Conservation (phyloP, 2,888 invertebrate species). For the Apamea sordens region DNA sequence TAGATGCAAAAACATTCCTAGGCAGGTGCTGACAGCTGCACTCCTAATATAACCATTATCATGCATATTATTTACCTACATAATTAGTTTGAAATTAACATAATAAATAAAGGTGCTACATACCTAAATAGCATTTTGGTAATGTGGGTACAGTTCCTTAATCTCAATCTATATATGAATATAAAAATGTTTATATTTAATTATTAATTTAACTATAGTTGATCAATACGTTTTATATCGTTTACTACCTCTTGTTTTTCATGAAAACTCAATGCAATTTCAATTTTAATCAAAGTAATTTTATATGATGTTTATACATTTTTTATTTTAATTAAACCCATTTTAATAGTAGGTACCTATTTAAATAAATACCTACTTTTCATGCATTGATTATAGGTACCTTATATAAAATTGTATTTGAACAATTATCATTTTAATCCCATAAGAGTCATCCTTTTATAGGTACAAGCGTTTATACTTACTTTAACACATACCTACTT, state of each 20-base stretch:
- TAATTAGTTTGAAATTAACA: constrained; percentile 8
- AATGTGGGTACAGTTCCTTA: background rate
- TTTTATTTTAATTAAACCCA: background rate
- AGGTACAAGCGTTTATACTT: background rate
- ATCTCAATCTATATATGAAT: background rate
- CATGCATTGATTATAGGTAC: background rate
- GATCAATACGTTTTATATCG: background rate
- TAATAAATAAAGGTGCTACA: background rate
- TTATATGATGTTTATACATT: too few relatives aligned
- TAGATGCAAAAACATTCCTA: background rate
- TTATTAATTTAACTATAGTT: background rate
- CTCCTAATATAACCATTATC: background rate
- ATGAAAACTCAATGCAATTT: background rate
- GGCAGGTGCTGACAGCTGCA: constrained; percentile 35
- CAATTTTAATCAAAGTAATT: background rate
- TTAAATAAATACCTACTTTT: background rate
- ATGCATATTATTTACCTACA: background rate
- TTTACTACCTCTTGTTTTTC: background rate
- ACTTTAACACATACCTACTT: background rate
- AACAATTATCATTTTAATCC: background rate
- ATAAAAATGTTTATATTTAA: background rate
- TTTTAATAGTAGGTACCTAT: background rate
- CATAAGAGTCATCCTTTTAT: background rate
- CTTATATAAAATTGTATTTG: too few relatives aligned
- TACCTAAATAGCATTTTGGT: background rate